A percentile compares a stretch with the other conserved stretches of the same genome.
phyloP scores from a whole-genome alignment of 1,140 invertebrate species.

The Ericerus pela region DNA sequence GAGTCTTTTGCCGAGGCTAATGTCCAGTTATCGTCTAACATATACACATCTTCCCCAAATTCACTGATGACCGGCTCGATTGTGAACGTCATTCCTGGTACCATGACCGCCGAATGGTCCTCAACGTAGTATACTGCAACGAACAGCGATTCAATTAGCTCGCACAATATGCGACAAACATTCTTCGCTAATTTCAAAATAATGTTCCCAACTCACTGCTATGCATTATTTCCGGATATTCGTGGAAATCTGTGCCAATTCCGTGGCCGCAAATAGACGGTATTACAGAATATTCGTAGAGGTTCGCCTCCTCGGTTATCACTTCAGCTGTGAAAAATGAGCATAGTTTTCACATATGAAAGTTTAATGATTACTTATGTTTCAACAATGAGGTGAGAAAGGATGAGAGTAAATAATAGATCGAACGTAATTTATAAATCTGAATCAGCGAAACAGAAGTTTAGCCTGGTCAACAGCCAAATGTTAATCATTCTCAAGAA shows the following conservation, averaged over 20 bases:
- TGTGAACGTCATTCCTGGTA: conserved; percentile 81
- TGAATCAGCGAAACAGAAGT: too few species aligned
- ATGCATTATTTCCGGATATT: conserved; percentile 78
- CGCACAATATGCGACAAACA: background rate
- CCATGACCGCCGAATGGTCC: conserved; percentile 44
- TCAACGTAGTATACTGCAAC: background rate
- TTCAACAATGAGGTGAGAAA: too few species aligned
- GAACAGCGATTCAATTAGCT: background rate
- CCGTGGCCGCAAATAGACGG: conserved; percentile 80
- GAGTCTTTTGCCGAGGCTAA: conserved; percentile 59
- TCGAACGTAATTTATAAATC: too few species aligned
- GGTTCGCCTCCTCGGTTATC: conserved; percentile 6
- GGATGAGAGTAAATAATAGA: too few species aligned
- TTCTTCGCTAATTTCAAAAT: background rate
- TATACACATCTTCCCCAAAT: conserved; percentile 45
- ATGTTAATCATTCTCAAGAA: too few species aligned
- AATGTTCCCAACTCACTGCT: conserved; percentile 26
- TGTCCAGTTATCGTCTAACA: conserved; percentile 80
- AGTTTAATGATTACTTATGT: background rate
- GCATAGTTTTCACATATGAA: background rate
- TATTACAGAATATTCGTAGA: conserved; percentile 52
- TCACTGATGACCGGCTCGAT: conserved; percentile 79
- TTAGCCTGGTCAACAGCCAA: too few species aligned
- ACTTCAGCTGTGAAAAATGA: background rate
- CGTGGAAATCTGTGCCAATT: conserved; percentile 84